Conservation (phyloP, 2,888 invertebrate genomes). For the Lasioglossum morio region DNA sequence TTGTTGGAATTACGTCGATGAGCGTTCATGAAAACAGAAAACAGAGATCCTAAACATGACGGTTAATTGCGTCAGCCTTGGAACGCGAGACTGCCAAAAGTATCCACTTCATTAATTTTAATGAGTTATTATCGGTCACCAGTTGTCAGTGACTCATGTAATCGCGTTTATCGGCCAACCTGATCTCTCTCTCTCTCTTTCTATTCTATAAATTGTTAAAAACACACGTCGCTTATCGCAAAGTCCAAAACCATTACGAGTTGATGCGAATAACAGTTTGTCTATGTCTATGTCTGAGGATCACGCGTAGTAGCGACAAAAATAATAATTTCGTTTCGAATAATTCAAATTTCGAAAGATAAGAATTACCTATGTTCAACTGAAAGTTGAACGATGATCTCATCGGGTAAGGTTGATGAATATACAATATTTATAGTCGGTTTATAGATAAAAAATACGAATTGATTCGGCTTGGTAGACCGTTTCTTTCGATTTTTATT, state of each 20-base stretch:
- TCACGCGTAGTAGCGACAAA: not conserved
- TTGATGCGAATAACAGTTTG: not conserved
- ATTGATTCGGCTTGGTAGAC: not conserved
- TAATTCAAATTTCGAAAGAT: not conserved
- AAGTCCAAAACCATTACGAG: not conserved
- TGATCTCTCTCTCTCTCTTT: constrained; percentile 8
- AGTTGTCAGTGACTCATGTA: constrained; percentile 29
- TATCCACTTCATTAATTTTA: constrained; percentile 33
- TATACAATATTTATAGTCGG: not conserved
- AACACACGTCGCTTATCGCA: too few relatives aligned
- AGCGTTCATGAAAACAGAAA: not conserved
- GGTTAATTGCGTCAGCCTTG: constrained; percentile 16
- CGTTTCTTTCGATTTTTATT: not conserved
- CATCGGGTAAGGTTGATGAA: not conserved
- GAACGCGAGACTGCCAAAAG: not conserved
- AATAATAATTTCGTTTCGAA: not conserved
- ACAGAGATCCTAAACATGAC: not conserved
- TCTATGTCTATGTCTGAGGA: not conserved
- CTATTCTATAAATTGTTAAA: not conserved
- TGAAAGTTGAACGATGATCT: not conserved
- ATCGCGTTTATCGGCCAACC: constrained; percentile 25
- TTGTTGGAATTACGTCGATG: not conserved
- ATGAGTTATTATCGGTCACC: constrained; percentile 27
- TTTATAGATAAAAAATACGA: not conserved
- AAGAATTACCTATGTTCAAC: not conserved